Conservation (phyloP, 2,888 invertebrate species). For the Ochropleura plecta region DNA sequence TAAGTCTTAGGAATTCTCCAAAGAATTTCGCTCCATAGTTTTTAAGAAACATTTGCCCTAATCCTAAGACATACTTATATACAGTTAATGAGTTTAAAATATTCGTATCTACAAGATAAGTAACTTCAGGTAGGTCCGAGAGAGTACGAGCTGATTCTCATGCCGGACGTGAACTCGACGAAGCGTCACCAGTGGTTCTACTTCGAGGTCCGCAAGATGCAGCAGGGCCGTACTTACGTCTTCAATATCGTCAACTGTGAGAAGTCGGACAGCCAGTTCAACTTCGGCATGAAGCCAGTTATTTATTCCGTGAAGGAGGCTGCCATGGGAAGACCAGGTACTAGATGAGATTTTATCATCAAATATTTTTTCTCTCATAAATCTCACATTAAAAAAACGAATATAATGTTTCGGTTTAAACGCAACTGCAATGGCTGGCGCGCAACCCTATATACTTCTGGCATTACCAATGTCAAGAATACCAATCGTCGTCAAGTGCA, state of each 20-base stretch:
- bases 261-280: constrained; percentile 96
- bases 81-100: not conserved
- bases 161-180: constrained; percentile 95
- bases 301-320: constrained; percentile 95
- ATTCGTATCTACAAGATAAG: constrained; percentile 50
- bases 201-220: constrained; percentile 96
- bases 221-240: constrained; percentile 92
- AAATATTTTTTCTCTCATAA: not conserved
- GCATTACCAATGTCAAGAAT: not conserved
- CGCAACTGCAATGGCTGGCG: not conserved
- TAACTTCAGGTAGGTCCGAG: constrained; percentile 92
- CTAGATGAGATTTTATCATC: not conserved
- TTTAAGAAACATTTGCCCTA: too few relatives aligned
- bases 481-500: accelerated
- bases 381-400: not conserved
- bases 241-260: constrained; percentile 97
- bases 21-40: too few relatives aligned
- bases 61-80: too few relatives aligned
- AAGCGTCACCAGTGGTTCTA: constrained; percentile 97
- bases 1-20: not conserved
- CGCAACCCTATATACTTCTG: not conserved
- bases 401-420: not conserved
- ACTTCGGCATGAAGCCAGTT: constrained; percentile 97
- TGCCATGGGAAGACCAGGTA: constrained; percentile 88
- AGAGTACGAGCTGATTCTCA: constrained; percentile 96